Base-by-base conservation (phyloP, 2,113 vertebrate species). In the Xiphorhynchus elegans region DNA sequence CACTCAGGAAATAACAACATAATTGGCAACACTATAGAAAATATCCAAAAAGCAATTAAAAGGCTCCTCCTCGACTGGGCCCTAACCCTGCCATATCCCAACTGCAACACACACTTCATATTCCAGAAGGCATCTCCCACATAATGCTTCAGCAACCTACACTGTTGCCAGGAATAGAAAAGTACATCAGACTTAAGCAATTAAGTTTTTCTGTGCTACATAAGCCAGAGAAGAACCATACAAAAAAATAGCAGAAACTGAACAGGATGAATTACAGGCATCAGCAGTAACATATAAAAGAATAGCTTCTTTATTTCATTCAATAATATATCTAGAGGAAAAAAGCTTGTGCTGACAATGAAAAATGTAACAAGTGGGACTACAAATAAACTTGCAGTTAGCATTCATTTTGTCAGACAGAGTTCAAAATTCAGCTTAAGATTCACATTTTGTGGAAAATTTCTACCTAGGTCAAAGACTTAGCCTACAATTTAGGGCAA, bases 61-160 rank as follows among this genome's bases (percentile, higher is more conserved):
- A 85, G 73, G 74, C 28, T 96, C 29, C 60, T 74, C 84, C 42
- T 68, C 69, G 86, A 11, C 81, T 7, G 3, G 53, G 74, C 83
- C 84, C 93, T 77, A 53, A 89, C 93, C 92, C 85, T 95, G 92
- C 79, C 93, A 58, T 39, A 75, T 88, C 93, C 90, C 90, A 72
- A 89, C 21, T 72, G 85, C 85, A 90, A 10, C 42, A 93, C 50
- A 78, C n/a, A 26, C 82, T 96, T 40, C 92, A 69, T 28, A 84
- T 93, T 94, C 93, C 96, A 96, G 95, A 95, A 97, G 96, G 96
- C 85, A 92, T 83, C 96, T 95, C 96, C 96, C 96, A 96, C 96
- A 95, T 37, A 89, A 94, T 50, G 68, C 35, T 58, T 88, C 74
- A 90, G 60, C 96, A 96, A 84, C 96, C 96, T 92, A 97, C 96